Base-by-base conservation (phyloP, 2,888 invertebrate genomes). In the Blastobasis adustella region DNA sequence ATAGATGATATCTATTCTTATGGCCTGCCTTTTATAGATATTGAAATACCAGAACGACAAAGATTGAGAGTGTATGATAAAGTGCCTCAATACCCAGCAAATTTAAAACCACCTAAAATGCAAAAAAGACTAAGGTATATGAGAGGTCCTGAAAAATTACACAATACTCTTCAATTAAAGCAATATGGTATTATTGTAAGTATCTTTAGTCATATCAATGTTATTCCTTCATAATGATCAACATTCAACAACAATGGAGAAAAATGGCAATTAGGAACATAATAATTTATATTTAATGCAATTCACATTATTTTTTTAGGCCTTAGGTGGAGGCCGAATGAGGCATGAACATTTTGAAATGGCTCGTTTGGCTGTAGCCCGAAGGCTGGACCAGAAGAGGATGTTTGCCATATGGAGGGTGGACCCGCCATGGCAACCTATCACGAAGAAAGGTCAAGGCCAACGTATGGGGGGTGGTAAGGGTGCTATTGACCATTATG, bases 321-420 rank as follows among this genome's bases (percentile, higher is more conserved):
- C 98, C 6, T 82, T 92, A 9, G 90, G 92, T 23, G 98, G 98
- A 50, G 98, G 98, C 0, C 90, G 96, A 60, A 67, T 99, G 62
- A 90, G 90, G 54, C 90, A 90, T 76, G 92, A 93, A 46, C 98
- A 98, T 78, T 93, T 96, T 76, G 98, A 99, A 87, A 94, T 96
- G 93, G 90, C 96, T 37, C 93, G 99, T 73, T 79, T 94, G 42
- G 89, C 89, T 6, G 88, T 98, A 38, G 93, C 95, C 52, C 90
- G 95, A 48, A 93, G 94, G 67, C 90, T 99, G 68, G 94, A 98
- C 64, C 80, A 90, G 23, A 92, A 90, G 58, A 91, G 92, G 65
- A 96, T 96, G 94, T 99, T 98, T 90, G 97, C 98, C 0, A 89
- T 96, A 39, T 99, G 98, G 98, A 90, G 99, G 64, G 89, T 99